A percentile compares a stretch with the other conserved stretches of the same genome.
phyloP scores from a whole-genome alignment of 2,113 vertebrate genomes.

The Entelurus aequoreus region DNA sequence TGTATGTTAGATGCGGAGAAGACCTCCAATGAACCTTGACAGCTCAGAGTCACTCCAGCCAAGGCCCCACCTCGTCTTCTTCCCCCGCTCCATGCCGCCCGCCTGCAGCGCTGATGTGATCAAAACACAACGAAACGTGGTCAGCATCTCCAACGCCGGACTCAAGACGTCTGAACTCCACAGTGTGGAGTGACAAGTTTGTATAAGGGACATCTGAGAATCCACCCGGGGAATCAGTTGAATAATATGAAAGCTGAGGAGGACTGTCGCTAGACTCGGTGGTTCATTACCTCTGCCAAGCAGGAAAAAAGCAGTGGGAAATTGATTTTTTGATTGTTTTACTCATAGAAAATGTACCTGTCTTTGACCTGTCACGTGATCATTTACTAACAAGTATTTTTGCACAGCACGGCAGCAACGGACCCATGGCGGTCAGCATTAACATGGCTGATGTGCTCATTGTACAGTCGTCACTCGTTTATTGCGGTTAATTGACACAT shows the following conservation, averaged over 20 bases:
- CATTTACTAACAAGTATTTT: too few relatives aligned
- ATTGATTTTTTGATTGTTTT: neutral
- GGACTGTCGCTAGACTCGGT: neutral
- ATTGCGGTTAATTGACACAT: too few relatives aligned
- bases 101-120: constrained; percentile 14
- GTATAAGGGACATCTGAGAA: constrained; percentile 14
- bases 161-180: constrained; percentile 20
- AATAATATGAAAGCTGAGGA: constrained; percentile 9
- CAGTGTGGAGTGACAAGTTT: constrained; percentile 21
- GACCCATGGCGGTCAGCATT: neutral
- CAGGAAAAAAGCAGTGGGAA: neutral
- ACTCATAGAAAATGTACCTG: too few relatives aligned
- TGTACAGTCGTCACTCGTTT: too few relatives aligned
- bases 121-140: constrained; percentile 17
- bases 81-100: neutral
- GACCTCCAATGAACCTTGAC: neutral
- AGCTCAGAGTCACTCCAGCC: constrained; percentile 5
- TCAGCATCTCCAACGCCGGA: constrained; percentile 19
- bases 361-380: too few relatives aligned
- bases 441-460: neutral
- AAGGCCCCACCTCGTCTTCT: neutral
- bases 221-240: constrained; percentile 9
- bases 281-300: neutral
- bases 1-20: neutral
- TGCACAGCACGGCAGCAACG: too few relatives aligned